Conservation (phyloP, 2,888 invertebrate species). For the Ectemnius cavifrons region DNA sequence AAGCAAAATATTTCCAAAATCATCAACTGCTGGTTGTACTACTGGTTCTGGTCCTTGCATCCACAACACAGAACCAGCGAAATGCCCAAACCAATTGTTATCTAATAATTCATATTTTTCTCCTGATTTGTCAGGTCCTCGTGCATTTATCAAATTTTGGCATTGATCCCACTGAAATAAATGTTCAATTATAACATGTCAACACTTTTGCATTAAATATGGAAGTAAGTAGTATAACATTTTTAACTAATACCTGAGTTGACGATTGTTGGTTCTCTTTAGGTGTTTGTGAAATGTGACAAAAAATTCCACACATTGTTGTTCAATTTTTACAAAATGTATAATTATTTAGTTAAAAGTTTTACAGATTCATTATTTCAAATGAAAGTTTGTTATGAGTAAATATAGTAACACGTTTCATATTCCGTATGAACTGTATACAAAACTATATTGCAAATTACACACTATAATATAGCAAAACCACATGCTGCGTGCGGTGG, state of each 20-base stretch:
- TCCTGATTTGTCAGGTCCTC: conserved; percentile 81
- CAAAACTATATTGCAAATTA: too few species aligned
- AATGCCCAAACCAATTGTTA: conserved; percentile 69
- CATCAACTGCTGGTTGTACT: conserved; percentile 84
- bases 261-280: conserved; percentile 51
- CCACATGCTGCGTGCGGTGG: too few species aligned
- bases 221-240: too few species aligned
- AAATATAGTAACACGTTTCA: not conserved
- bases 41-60: conserved; percentile 85
- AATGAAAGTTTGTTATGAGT: not conserved
- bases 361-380: not conserved
- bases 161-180: conserved; percentile 75
- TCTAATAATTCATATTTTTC: conserved; percentile 55
- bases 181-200: not conserved
- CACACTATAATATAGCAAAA: too few species aligned
- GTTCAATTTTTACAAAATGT: conserved; percentile 20
- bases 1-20: conserved; percentile 83
- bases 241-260: conserved; percentile 40
- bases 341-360: not conserved
- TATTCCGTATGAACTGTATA: too few species aligned
- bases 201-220: too few species aligned
- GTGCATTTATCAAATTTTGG: conserved; percentile 77
- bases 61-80: conserved; percentile 86
- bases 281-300: conserved; percentile 73
- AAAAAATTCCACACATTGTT: conserved; percentile 81